Evolutionary conservation across 1,140 invertebrate species (phyloP).

Genomic region (Nilaparvata lugens): DNA sequence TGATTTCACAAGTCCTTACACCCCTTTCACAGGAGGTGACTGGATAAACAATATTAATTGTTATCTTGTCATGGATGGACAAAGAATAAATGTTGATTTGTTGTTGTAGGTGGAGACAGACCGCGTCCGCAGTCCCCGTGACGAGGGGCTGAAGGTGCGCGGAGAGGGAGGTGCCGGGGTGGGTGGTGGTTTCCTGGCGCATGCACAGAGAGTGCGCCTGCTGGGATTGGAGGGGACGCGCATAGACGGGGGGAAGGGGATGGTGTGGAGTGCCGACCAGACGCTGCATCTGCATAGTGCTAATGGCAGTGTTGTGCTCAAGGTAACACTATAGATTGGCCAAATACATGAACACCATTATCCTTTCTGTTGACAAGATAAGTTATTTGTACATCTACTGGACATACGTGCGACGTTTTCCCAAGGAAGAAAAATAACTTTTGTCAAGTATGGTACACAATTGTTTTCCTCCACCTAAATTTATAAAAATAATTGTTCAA

Average conservation of each 20-base stretch:
- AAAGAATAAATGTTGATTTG: not conserved
- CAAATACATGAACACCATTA: constrained; percentile 60
- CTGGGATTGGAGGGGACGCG: constrained; percentile 35
- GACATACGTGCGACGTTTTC: too few species aligned
- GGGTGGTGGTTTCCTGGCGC: not conserved
- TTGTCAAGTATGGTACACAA: too few species aligned
- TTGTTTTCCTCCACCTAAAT: too few species aligned
- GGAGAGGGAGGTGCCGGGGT: constrained; percentile 36
- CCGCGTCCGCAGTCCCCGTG: constrained; percentile 59
- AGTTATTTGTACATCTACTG: too few species aligned
- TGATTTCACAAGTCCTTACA: not conserved
- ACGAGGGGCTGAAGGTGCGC: constrained; percentile 51
- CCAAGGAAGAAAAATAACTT: too few species aligned
- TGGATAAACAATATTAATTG: too few species aligned
- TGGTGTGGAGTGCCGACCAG: constrained; percentile 62
- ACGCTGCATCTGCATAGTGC: constrained; percentile 68
- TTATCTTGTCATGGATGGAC: not conserved
- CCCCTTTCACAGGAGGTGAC: too few species aligned
- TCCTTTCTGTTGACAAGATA: constrained; percentile 43
- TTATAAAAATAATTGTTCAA: too few species aligned
- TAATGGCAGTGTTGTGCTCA: constrained; percentile 65
- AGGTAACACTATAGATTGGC: constrained; percentile 46
- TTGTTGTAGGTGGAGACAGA: constrained; percentile 37
- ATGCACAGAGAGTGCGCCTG: not conserved
- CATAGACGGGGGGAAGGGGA: constrained; percentile 45